These are phyloP conservation scores for Tethya wilhelma DNA, from an alignment of 37 sponge, comb jelly and placozoan species.

Conservation along the genomic window DNA sequence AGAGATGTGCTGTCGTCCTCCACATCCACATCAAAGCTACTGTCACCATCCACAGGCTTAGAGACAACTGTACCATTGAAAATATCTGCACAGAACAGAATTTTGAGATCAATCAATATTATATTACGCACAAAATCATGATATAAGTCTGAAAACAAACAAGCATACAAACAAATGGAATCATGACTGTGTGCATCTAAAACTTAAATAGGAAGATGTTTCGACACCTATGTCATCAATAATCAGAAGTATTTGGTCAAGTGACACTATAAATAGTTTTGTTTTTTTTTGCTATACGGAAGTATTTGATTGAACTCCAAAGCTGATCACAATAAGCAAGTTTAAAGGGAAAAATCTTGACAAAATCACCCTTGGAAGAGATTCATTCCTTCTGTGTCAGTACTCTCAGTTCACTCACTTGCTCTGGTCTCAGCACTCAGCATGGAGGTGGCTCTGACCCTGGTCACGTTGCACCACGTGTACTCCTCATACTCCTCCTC, in stretches of 20 bases:
- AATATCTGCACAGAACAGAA: slow-evolving; percentile 18
- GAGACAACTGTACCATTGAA: slow-evolving; percentile 28
- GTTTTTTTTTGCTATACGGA: too few species aligned
- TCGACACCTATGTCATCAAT: too few species aligned
- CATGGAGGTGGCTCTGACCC: slow-evolving; percentile 39
- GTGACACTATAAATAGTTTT: too few species aligned
- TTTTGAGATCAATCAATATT: neutral
- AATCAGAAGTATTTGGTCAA: too few species aligned
- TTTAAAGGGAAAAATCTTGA: neutral
- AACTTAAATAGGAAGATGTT: too few species aligned
- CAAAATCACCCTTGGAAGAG: neutral
- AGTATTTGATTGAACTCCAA: too few species aligned
- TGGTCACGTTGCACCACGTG: slow-evolving; percentile 42
- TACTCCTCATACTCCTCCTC: slow-evolving; percentile 46
- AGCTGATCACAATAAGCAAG: too few species aligned
- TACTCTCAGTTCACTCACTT: slow-evolving; percentile 4
- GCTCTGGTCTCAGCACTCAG: slow-evolving; percentile 30
- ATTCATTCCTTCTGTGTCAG: neutral
- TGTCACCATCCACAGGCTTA: neutral
- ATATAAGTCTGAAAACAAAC: too few species aligned
- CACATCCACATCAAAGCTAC: slow-evolving; percentile 25
- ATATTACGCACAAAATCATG: too few species aligned
- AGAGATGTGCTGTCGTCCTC: slow-evolving; percentile 17
- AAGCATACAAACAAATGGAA: too few species aligned
- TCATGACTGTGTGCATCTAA: too few species aligned